A percentile compares a stretch with the other conserved stretches of the same genome.
Evolutionary conservation across 1,140 invertebrate species (phyloP).

Genomic region (Hycleus cichorii): DNA sequence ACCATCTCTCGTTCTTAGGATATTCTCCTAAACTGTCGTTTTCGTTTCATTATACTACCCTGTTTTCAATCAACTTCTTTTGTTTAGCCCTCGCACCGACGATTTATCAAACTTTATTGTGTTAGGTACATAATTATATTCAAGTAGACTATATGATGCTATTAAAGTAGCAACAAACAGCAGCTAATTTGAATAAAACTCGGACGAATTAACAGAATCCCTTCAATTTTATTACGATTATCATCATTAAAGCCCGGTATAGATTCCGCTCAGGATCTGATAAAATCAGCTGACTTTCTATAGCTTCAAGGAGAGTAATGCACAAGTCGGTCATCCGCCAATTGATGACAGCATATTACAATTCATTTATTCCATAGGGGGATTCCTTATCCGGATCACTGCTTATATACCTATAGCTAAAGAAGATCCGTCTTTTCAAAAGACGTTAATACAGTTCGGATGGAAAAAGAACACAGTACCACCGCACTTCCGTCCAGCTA

Average conservation of each 20-base stretch:
- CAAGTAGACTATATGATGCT: background rate
- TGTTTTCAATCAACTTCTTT: slow-evolving; percentile 12
- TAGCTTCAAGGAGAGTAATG: slow-evolving; percentile 3
- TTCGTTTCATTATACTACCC: slow-evolving; percentile 12
- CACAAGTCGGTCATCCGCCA: slow-evolving; percentile 7
- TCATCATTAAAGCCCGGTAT: too few relatives aligned
- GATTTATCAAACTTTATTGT: slow-evolving; percentile 13
- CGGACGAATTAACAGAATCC: too few relatives aligned
- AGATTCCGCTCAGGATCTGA: too few relatives aligned
- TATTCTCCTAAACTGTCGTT: slow-evolving; percentile 7
- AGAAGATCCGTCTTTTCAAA: slow-evolving; percentile 9
- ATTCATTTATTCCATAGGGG: slow-evolving; percentile 15
- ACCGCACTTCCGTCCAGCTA: background rate
- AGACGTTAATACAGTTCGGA: slow-evolving; percentile 4
- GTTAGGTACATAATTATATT: slow-evolving; percentile 9
- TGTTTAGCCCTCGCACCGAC: slow-evolving; percentile 5
- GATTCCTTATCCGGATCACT: slow-evolving; percentile 14
- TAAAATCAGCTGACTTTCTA: slow-evolving; percentile 5
- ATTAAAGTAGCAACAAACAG: too few relatives aligned
- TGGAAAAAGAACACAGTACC: slow-evolving; percentile 5
- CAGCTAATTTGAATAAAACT: too few relatives aligned
- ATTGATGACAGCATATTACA: slow-evolving; percentile 14
- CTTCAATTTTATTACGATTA: too few relatives aligned
- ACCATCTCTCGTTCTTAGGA: slow-evolving; percentile 10
- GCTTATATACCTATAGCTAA: background rate